Percentiles rank a stretch among this genome's conserved stretches.
Evolutionary conservation across 2,797 vertebrate genomes (phyloP).

Genomic region (Tinamus major): DNA sequence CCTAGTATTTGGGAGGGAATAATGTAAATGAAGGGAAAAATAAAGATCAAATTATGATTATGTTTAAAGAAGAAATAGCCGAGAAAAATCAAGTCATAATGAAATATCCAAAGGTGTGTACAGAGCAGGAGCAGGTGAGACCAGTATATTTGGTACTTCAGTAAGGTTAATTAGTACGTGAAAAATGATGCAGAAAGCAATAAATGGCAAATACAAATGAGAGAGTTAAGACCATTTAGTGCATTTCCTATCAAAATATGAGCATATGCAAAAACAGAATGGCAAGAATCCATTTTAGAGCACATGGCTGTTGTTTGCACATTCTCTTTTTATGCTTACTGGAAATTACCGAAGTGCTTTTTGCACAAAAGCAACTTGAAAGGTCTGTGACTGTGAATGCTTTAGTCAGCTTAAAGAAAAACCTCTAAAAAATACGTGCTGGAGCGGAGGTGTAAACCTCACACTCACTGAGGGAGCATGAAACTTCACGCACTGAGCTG

Average conservation of each 20-base stretch:
- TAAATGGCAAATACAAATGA: neutral
- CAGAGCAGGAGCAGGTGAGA: neutral
- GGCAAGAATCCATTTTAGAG: neutral
- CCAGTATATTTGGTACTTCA: neutral
- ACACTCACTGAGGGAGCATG: neutral
- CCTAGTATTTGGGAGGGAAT: neutral
- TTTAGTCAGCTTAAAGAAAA: slow-evolving; percentile 12
- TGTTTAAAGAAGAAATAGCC: neutral
- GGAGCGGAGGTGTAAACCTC: neutral
- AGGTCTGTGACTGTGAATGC: neutral
- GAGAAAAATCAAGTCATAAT: neutral
- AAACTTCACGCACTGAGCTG: neutral
- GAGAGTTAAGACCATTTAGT: neutral
- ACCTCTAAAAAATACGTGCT: neutral
- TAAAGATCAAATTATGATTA: neutral
- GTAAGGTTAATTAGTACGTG: neutral
- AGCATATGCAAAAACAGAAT: neutral
- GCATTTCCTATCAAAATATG: slow-evolving; percentile 8
- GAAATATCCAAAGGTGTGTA: neutral
- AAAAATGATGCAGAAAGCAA: neutral
- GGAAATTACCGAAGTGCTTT: slow-evolving; percentile 14
- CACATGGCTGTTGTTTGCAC: neutral
- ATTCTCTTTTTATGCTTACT: neutral
- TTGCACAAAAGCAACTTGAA: neutral
- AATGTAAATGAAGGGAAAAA: neutral